A percentile compares a stretch with the other conserved stretches of the same genome.
phyloP scores from a whole-genome alignment of 2,888 invertebrate genomes.

The Nesidiocoris tenuis region DNA sequence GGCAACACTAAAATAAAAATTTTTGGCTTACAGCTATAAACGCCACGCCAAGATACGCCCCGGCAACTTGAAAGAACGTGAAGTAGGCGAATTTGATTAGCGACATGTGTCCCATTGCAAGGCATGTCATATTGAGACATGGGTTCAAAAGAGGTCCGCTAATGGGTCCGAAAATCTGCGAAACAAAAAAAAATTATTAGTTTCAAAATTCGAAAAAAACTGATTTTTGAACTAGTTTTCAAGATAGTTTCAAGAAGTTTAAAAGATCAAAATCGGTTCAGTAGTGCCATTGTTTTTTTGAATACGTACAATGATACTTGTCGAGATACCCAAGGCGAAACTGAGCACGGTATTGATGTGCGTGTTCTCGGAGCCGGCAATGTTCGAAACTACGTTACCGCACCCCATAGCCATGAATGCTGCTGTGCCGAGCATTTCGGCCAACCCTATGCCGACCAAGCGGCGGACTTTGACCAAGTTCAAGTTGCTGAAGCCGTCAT shows the following conservation, averaged over 20 bases:
- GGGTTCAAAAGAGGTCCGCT: slow-evolving; percentile 56
- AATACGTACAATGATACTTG: slow-evolving; percentile 55
- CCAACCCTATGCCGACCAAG: slow-evolving; percentile 52
- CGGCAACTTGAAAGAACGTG: slow-evolving; percentile 54
- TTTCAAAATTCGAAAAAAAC: too few species aligned
- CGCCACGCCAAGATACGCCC: slow-evolving; percentile 54
- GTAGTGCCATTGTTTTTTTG: neutral
- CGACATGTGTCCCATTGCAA: slow-evolving; percentile 55
- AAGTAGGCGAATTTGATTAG: slow-evolving; percentile 54
- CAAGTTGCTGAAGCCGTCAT: slow-evolving; percentile 46
- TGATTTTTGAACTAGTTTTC: too few species aligned
- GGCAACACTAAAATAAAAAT: too few species aligned
- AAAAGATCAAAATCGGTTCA: slow-evolving; percentile 1
- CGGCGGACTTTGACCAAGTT: slow-evolving; percentile 45
- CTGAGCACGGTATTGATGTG: slow-evolving; percentile 54
- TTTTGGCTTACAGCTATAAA: slow-evolving; percentile 54
- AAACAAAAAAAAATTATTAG: slow-evolving; percentile 46
- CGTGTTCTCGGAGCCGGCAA: slow-evolving; percentile 48
- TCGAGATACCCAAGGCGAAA: slow-evolving; percentile 55
- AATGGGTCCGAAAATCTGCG: slow-evolving; percentile 56
- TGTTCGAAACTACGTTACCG: slow-evolving; percentile 53
- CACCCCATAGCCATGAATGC: slow-evolving; percentile 55
- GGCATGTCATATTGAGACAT: slow-evolving; percentile 54
- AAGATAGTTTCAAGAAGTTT: too few species aligned
- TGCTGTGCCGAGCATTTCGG: slow-evolving; percentile 55